phyloP scores from a whole-genome alignment of 2,888 invertebrate species.

The Ectemnius cavifrons region DNA sequence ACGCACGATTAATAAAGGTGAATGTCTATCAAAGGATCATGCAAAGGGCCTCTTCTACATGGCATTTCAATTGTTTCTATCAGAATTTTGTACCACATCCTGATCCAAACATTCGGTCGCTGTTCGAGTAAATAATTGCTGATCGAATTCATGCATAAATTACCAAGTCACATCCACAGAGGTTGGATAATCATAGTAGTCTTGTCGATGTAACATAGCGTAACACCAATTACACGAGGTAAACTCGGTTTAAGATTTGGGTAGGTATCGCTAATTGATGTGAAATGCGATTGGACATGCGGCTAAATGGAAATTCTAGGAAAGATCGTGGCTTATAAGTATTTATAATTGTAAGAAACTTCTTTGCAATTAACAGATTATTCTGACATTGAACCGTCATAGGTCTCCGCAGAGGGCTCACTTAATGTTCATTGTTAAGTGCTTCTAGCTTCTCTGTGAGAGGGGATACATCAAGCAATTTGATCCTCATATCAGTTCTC shows the following conservation, averaged over 20 bases:
- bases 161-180: background rate
- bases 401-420: constrained; percentile 65
- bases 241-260: constrained; percentile 47
- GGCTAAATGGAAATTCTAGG: constrained; percentile 65
- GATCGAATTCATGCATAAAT: no score
- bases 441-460: constrained; percentile 47
- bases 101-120: constrained; percentile 8
- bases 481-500: constrained; percentile 9
- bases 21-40: constrained; percentile 52
- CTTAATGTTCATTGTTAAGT: constrained; percentile 65
- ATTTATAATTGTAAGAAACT: constrained; percentile 62
- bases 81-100: constrained; percentile 38
- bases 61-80: constrained; percentile 29
- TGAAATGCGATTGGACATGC: constrained; percentile 70
- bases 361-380: constrained; percentile 54
- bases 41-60: constrained; percentile 35
- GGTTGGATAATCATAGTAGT: constrained; percentile 25
- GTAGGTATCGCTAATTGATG: constrained; percentile 49
- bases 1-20: constrained; percentile 49
- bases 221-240: constrained; percentile 28
- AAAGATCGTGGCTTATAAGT: constrained; percentile 59
- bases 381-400: constrained; percentile 19
- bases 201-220: constrained; percentile 24
- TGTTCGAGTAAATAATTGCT: constrained; percentile 1
- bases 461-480: constrained; percentile 11